phyloP scores from a whole-genome alignment of 2,888 invertebrate species.

The Folsomia manolachei region DNA sequence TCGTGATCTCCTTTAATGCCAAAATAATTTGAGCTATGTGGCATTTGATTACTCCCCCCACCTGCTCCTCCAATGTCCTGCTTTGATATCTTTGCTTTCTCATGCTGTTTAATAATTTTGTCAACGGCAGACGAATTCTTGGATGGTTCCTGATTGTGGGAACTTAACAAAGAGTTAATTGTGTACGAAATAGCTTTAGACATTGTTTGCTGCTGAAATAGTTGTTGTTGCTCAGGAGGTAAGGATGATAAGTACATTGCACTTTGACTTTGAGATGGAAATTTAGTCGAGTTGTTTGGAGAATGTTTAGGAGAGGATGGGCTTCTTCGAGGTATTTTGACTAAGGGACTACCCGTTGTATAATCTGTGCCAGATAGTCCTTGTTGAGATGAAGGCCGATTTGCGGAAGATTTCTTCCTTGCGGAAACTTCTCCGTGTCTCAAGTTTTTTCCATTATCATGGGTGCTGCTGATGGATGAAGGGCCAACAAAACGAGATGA shows the following conservation, averaged over 20 bases:
- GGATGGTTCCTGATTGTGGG: neutral
- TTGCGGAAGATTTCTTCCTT: neutral
- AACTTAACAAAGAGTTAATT: slow-evolving; percentile 42
- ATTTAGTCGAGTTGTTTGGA: neutral
- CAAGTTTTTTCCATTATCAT: neutral
- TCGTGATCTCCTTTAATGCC: slow-evolving; percentile 27
- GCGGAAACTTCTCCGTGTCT: neutral
- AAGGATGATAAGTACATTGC: slow-evolving; percentile 9
- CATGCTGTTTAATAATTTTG: neutral
- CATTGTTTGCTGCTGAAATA: slow-evolving; percentile 41
- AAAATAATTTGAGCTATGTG: neutral
- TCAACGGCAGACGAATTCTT: neutral
- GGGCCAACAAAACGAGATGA: neutral
- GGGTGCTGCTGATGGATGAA: neutral
- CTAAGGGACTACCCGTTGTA: neutral
- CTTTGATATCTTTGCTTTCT: neutral
- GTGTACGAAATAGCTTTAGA: slow-evolving; percentile 46
- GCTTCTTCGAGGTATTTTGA: neutral
- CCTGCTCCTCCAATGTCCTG: neutral
- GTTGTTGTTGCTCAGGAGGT: slow-evolving; percentile 32
- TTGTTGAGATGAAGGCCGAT: neutral
- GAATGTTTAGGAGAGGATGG: slow-evolving; percentile 17
- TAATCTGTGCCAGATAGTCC: neutral
- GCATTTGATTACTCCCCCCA: slow-evolving; percentile 11
- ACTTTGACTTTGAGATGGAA: neutral